phyloP scores from a whole-genome alignment of 2,113 vertebrate genomes.

The Platysternon megacephalum region DNA sequence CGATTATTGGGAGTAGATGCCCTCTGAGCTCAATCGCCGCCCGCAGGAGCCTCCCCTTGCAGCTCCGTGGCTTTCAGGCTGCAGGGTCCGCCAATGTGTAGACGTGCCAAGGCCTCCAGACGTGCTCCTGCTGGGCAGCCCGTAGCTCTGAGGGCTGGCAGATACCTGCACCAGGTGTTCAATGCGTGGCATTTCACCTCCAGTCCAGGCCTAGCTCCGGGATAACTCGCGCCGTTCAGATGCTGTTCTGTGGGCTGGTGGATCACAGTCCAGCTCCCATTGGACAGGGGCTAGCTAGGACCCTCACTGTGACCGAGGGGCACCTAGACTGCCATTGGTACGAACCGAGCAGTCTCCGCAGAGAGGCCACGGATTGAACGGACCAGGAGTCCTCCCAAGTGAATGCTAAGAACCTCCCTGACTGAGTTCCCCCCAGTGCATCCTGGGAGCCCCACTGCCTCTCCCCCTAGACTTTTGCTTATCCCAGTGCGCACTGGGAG shows the following conservation, averaged over 20 bases:
- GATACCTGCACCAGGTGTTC: background rate
- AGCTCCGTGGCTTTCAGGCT: background rate
- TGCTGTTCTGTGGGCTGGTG: background rate
- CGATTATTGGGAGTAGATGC: background rate
- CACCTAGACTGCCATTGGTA: background rate
- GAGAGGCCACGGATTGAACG: background rate
- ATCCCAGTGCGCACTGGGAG: too few species aligned
- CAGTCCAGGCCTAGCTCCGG: background rate
- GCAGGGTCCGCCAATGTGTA: background rate
- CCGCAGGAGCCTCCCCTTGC: background rate
- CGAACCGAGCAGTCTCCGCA: background rate
- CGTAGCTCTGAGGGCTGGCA: too few species aligned
- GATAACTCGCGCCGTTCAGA: background rate
- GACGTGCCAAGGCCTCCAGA: background rate
- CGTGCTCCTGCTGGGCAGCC: too few species aligned
- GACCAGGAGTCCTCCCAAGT: background rate
- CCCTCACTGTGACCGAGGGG: background rate
- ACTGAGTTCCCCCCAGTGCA: background rate
- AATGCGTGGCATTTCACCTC: background rate
- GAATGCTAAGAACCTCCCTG: background rate
- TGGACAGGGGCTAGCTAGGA: background rate
- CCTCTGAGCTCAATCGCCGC: background rate
- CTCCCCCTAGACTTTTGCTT: too few species aligned
- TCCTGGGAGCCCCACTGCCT: too few species aligned
- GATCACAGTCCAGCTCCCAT: background rate